phyloP scores from a whole-genome alignment of 2,888 invertebrate species.

The Hyalella azteca region DNA sequence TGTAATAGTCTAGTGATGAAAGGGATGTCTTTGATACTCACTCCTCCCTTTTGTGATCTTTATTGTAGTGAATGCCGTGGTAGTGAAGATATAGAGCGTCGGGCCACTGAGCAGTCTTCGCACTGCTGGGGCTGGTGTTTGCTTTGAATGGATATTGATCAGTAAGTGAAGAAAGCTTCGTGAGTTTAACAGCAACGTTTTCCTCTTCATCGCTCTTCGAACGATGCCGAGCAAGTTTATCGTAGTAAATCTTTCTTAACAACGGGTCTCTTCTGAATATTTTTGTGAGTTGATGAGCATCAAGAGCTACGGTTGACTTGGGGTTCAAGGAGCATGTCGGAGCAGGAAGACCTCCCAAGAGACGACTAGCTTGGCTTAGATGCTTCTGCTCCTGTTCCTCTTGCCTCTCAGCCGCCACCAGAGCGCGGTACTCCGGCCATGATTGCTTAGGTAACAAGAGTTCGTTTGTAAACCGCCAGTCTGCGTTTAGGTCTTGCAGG shows the following conservation, averaged over 20 bases:
- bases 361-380: not conserved
- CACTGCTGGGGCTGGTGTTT: not conserved
- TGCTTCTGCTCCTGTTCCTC: not conserved
- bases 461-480: not conserved
- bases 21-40: too few species aligned
- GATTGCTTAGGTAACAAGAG: not conserved
- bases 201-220: not conserved
- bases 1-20: too few species aligned
- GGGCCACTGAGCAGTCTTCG: not conserved
- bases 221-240: not conserved
- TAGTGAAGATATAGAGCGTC: not conserved
- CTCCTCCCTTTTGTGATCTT: not conserved
- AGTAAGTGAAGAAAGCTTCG: not conserved
- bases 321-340: not conserved
- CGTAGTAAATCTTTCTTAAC: not conserved
- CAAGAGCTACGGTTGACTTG: not conserved
- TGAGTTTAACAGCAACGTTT: not conserved
- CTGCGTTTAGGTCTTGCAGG: not conserved
- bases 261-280: not conserved
- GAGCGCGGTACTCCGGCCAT: slow-evolving; percentile 50
- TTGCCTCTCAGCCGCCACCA: slow-evolving; percentile 38
- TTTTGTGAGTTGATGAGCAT: not conserved
- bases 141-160: slow-evolving; percentile 22
- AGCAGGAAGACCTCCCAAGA: not conserved
- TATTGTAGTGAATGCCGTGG: slow-evolving; percentile 13